Conservation (phyloP, 2,113 vertebrate species). For the Vireo altiloquus region DNA sequence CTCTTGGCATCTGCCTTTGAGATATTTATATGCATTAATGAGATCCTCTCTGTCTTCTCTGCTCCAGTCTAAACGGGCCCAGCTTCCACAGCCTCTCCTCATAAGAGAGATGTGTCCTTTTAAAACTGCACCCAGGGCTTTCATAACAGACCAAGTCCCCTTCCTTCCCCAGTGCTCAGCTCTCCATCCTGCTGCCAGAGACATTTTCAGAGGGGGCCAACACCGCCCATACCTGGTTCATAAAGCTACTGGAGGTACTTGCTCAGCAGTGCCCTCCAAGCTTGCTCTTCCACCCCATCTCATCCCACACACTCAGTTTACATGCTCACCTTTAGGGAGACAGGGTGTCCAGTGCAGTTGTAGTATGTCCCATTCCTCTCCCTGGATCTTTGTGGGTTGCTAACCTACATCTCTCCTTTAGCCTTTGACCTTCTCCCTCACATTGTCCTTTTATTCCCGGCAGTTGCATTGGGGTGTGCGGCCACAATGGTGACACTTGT, state of each 20-base stretch:
- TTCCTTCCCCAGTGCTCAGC: background rate
- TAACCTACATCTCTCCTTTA: background rate
- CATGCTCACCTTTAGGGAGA: background rate
- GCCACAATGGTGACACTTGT: background rate
- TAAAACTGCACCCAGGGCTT: background rate
- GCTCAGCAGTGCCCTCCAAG: background rate
- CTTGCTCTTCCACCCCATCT: background rate
- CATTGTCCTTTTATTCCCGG: background rate
- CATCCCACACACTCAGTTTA: background rate
- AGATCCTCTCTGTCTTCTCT: background rate
- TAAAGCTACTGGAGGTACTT: background rate
- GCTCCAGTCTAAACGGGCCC: background rate
- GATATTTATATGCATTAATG: background rate
- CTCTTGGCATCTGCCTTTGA: background rate
- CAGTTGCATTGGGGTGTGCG: background rate
- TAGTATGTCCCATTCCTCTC: accelerated
- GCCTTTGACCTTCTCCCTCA: background rate
- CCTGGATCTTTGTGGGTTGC: background rate
- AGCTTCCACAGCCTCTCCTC: background rate
- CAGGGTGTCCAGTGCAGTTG: background rate
- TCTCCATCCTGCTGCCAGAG: background rate
- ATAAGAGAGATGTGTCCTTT: background rate
- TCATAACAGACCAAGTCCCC: background rate
- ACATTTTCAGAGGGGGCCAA: background rate
- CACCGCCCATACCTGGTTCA: background rate